phyloP scores from a whole-genome alignment of 1,140 invertebrate genomes.

The Drosophila insularis region DNA sequence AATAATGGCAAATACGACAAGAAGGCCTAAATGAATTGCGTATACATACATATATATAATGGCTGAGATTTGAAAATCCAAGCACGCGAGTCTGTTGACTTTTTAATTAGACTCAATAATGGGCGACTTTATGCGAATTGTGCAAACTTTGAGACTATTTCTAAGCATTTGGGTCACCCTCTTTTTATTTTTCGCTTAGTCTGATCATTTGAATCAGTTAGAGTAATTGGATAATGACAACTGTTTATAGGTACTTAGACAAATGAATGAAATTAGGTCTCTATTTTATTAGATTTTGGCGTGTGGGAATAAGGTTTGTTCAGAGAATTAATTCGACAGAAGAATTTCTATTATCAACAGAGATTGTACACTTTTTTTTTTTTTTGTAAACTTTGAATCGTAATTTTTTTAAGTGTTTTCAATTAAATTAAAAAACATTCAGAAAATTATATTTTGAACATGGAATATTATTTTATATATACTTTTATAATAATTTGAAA shows the following conservation, averaged over 20 bases:
- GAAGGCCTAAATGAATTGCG: neutral
- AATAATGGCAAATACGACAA: neutral
- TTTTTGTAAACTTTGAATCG: no score
- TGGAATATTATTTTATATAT: no score
- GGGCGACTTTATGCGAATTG: neutral
- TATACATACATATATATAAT: neutral
- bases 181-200: neutral
- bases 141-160: neutral
- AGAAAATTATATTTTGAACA: no score
- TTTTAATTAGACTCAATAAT: slow-evolving; percentile 18
- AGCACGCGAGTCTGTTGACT: slow-evolving; percentile 13
- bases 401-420: no score
- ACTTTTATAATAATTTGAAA: no score
- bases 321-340: no score
- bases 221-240: neutral
- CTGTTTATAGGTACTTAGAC: neutral
- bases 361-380: no score
- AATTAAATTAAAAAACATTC: no score
- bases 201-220: neutral
- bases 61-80: neutral
- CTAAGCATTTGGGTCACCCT: neutral
- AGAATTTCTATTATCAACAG: no score
- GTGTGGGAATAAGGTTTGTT: no score
- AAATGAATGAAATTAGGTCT: neutral
- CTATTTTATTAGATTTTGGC: neutral